Evolutionary conservation across 2,888 invertebrate species (phyloP), one percentile per base, ranked within the genome.

Genomic region (Agrotis clavis): DNA sequence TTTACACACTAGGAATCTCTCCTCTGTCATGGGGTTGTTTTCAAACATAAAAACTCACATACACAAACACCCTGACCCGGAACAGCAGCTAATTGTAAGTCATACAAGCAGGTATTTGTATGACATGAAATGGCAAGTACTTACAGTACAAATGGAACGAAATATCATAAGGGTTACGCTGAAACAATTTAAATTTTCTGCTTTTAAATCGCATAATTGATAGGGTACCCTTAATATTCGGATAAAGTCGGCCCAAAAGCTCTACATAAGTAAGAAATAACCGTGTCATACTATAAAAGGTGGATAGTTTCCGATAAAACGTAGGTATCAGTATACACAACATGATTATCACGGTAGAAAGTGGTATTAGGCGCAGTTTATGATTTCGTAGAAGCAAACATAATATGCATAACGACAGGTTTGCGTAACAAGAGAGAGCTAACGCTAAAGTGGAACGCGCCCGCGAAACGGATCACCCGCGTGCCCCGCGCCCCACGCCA

Each of bases 371-470:
- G 88, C 87, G 87, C 88, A 89, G 90, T 91, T 90, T 92, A 91
- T 91, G 89, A 93, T 93, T 94, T 91, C 89, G 91, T 91, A 86
- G 92, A 93, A 89, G 91, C 91, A 92, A 93, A 91, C 95, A 94
- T 95, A 95, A 95, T 93, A 95, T 94, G 93, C 95, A 95, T 95
- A 95, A 95, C 94, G 94, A 91, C 93, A 92, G 90, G 92, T 95
- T 96, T 96, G 95, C 96, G 96, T 95, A 96, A 96, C 93, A 94
- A 95, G 95, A 96, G 95, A 96, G 95, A 96, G 95, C 94, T 93
- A 91, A 89, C 86, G 90, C 90, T 89, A 91, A 95, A 95, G 95
- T 95, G 87, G 96, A 95, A 95, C 95, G 92, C 92, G 93, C 90
- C 94, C 94, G 94, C 94, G 91, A 95, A 94, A 93, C 94, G 86